Base-by-base conservation (phyloP, 2,113 vertebrate genomes). In the Numenius arquata region DNA sequence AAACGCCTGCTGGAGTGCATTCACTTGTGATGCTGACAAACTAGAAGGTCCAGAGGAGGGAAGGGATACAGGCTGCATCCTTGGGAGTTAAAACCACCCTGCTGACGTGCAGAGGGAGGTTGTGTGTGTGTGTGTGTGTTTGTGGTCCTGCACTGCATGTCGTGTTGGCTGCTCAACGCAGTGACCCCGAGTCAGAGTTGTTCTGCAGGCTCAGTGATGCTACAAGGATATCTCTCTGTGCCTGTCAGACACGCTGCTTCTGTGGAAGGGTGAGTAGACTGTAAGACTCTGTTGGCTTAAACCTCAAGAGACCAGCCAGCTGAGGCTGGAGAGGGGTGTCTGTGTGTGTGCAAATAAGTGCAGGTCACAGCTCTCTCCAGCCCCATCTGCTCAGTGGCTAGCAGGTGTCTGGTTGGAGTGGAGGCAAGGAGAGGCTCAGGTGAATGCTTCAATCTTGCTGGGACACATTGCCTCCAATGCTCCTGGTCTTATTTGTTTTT, bases 1-100 rank as follows among this genome's bases (percentile, higher is more conserved):
- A 94, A 96, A 66, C 86, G 83, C 89, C n/a, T 91, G 77, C 80
- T 90, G 75, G 92, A 85, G 53, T n/a, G 55, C 95, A 93, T 89
- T 95, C 66, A 34, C 66, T 38, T 63, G 70, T 30, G 17, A 89
- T 2, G 14, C 62, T 79, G 70, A 63, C 90, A 87, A 84, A 70
- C 90, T 32, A 47, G 87, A 63, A 95, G 80, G 40, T 91, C 63
- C 62, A 55, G 67, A 81, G 14, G 56, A 94, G 43, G 79, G 56
- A 91, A 86, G 11, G 68, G 63, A 41, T 86, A 12, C 12, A 74
- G 55, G 6, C 58, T 72, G 32, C 4, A 2, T 89, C 56, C 34
- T 7, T 47, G 58, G 38, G 70, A 94, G 40, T 77, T 88, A 77
- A 87, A 93, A 62, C 15, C 29, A 2, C 62, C 76, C 50, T 76